Base-by-base conservation (phyloP, 2,888 invertebrate genomes). In the Tupiocoris notatus region DNA sequence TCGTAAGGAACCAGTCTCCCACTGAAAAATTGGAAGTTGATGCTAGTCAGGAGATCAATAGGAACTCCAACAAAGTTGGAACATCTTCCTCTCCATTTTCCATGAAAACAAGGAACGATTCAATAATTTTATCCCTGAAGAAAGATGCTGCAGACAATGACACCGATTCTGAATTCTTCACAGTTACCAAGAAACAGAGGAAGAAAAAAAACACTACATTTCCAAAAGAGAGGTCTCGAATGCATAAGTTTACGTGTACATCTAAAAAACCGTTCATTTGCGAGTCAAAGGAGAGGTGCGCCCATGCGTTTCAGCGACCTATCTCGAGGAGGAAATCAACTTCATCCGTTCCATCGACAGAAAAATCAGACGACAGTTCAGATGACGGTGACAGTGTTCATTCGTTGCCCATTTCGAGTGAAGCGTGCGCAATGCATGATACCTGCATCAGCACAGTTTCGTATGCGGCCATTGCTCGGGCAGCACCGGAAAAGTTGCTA, bases 371-470 rank as follows among this genome's bases (percentile, higher is more conserved):
- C 83, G 93, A 93, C 81, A 92, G 92, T 83, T 84, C 84, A 70
- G 92, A 39, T 12, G 92, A 92, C 84, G 87, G 91, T 82, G 94
- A 94, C 83, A 93, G 93, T 17, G 92, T 93, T 80, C 93, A 93
- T 85, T 94, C 94, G 80, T 86, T 93, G 82, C 93, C 93, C 23
- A 89, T 91, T 6, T 81, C 81, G 25, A 79, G 80, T 9, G 79
- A 80, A 39, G 76, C 79, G 9, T 79, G 77, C 21, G 64, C 73
- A 17, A 76, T 70, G 20, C 82, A 80, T 20, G 82, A 81, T 7
- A 81, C 81, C 16, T 83, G 81, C 76, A 82, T 82, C 17, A 82
- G 82, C 75, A 84, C 87, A 57, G 86, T 86, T 16, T 93, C 93
- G 16, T 94, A 94, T 85, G 94, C 94, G 0, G 94, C 93, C 82